Evolutionary conservation across 92 coral and sea anemone genomes (phyloP), one percentile per base, ranked within the genome.

Genomic region (Porites lobata): DNA sequence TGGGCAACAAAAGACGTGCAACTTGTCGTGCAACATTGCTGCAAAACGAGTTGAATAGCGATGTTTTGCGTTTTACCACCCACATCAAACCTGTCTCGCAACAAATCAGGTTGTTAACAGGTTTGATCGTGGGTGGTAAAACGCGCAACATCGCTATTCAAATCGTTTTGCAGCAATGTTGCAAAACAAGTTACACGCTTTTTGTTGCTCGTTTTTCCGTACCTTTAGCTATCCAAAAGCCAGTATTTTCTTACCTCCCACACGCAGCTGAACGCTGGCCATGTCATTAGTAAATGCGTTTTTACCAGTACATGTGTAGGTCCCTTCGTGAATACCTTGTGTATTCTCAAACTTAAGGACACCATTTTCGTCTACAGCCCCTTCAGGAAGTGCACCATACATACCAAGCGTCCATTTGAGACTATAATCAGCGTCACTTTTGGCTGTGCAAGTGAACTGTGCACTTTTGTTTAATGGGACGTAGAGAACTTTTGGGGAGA

Each of bases 291-390:
- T 98, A 78, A 90, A 91, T 75, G 91, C 81, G 70, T 98, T 98
- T 24, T 96, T 86, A 15, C 94, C 99, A 15, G 99, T 98, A 76
- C 99, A 98, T 14, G 96, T 98, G 90, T 98, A 98, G 38, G 96
- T 91, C 14, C 99, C 99, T 21, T 96, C 90, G 51, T 98, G 98
- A 21, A 88, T 80, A 20, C 88, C 61, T 59, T 67, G 93, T 5
- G 98, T 94, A 43, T 84, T 84, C 5, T 85, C 72, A 50, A 98
- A 82, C 64, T 91, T 92, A 65, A 98, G 75, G 9, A 96, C 92
- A 14, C 99, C 99, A 67, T 98, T 94, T 9, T 86, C 76, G 32
- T 88, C 94, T 8, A 75, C 80, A 13, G 95, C 89, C 12, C 96
- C 95, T 1, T 75, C 75, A 2, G 99, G 98, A 64, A 98, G 92